Base-by-base conservation (phyloP, 2,888 invertebrate species). In the Apodemia hepburni region DNA sequence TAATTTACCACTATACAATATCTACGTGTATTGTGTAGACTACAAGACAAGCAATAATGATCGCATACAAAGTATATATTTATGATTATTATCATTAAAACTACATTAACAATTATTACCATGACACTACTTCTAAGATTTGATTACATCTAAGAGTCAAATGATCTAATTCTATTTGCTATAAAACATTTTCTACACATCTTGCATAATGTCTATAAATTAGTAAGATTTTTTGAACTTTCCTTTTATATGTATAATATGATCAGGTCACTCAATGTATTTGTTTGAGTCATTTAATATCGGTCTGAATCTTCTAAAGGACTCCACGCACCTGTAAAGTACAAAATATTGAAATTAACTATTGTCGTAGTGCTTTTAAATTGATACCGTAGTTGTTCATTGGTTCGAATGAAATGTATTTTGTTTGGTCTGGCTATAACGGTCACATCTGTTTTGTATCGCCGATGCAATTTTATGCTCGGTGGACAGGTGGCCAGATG, bases 241-340 rank as follows among this genome's bases (percentile, higher is more conserved):
- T 54, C 54, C 54, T 54, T 54, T 54, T 22, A 54, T 7, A 27
- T 15, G n/a, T 45, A 45, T 45, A 27, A 54, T 54, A 54, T 54
- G 54, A 54, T 54, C 54, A 54, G 54, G 54, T 27, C 54, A 27
- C 54, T 54, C 6, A 27, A 54, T 27, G 27, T 6, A 11, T 27
- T 27, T 54, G 15, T 9, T 12, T 54, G 15, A 54, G 27, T 54
- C 27, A 18, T 27, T 57, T 57, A 57, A 29, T 27, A 57, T n/a
- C 8, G 57, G 12, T 57, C 29, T 57, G n/a, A 57, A 2, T 57
- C 57, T 27, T 27, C 57, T 1, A 57, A 29, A 57, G 57, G 29
- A 57, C 27, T 47, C 61, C 61, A 61, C 22, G 54, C 38, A 61
- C 61, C 61, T 61, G 61, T 35, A 38, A 61, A 61, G 29, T 47